Conservation (phyloP, 92 coral and sea anemone genomes). For the Montipora capitata region DNA sequence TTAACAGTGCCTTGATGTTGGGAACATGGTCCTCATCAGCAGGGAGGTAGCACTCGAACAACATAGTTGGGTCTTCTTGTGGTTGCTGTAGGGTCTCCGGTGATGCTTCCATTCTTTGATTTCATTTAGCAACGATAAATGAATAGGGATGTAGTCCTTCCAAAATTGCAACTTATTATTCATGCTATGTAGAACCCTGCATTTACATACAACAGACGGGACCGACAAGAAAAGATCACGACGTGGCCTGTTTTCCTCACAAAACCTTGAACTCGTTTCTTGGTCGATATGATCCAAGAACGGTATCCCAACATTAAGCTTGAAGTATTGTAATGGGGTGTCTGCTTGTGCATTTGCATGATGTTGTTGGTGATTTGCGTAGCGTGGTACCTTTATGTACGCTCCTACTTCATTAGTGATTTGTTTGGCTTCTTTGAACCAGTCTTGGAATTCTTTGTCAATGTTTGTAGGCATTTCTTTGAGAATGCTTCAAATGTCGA, state of each 20-base stretch:
- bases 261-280: conserved; percentile 37
- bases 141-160: conserved; percentile 24
- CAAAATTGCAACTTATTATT: conserved; percentile 33
- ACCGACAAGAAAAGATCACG: conserved; percentile 19
- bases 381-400: conserved; percentile 41
- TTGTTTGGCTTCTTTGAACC: conserved; percentile 48
- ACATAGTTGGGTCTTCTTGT: conserved; percentile 37
- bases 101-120: conserved; percentile 36
- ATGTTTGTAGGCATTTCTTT: conserved; percentile 25
- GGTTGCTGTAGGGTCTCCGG: conserved; percentile 24
- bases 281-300: conserved; percentile 44
- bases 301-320: conserved; percentile 38
- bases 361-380: conserved; percentile 35
- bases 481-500: conserved; percentile 34
- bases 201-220: conserved; percentile 38
- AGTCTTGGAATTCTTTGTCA: conserved; percentile 51
- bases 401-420: conserved; percentile 42
- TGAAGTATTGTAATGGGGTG: conserved; percentile 35
- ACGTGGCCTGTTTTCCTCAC: conserved; percentile 9
- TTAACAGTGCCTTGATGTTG: conserved; percentile 27
- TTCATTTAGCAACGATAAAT: conserved; percentile 25
- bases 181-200: conserved; percentile 29
- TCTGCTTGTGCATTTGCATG: conserved; percentile 39
- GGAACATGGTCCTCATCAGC: conserved; percentile 30
- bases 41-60: conserved; percentile 19